Evolutionary conservation across 2,797 vertebrate species (phyloP), one percentile per base, ranked within the genome.

Genomic region (Ibycter americanus): DNA sequence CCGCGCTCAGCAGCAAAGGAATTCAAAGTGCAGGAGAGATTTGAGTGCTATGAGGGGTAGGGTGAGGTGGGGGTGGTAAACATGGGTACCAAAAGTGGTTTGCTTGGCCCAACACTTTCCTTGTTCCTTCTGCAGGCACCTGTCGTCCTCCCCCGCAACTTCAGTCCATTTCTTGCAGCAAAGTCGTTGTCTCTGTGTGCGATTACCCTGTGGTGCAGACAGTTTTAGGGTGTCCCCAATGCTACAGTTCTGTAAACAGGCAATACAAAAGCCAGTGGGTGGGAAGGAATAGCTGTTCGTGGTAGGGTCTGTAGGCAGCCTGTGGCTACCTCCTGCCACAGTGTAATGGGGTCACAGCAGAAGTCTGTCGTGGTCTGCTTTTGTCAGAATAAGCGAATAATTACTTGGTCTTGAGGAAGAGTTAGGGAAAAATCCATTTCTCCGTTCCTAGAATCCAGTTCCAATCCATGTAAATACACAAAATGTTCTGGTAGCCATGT

Each of bases 11-110:
- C 82, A 89, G 54, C 73, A 65, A 70, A 92, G 58, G 73, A 92
- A 94, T 93, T 92, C 58, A 44, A 87, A 92, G 74, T 49, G n/a
- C 83, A 55, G 73, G 54, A 92, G 61, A 55, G 36, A 62, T 27
- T 72, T 44, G 44, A 92, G 68, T 61, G 42, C 56, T 79, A 1
- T 2, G 4, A 34, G 13, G 44, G 5, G 22, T 59, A 22, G 27
- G 32, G 42, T 29, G 62, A 68, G 31, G 49, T 44, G 15, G 38
- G 18, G 14, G 16, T 55, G 46, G 40, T 94, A 83, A 79, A 89
- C 34, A 65, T 5, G 19, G 51, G 12, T 65, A 44, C 54, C n/a
- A 47, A 25, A 79, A 84, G 38, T 31, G 65, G 5, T 61, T 86
- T 18, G 3, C 72, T 93, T 93, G 74, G 27, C 46, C 34, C 9